A percentile compares a stretch with the other conserved stretches of the same genome.
Evolutionary conservation across 2,797 vertebrate genomes (phyloP).

Genomic region (Nyctibius grandis): DNA sequence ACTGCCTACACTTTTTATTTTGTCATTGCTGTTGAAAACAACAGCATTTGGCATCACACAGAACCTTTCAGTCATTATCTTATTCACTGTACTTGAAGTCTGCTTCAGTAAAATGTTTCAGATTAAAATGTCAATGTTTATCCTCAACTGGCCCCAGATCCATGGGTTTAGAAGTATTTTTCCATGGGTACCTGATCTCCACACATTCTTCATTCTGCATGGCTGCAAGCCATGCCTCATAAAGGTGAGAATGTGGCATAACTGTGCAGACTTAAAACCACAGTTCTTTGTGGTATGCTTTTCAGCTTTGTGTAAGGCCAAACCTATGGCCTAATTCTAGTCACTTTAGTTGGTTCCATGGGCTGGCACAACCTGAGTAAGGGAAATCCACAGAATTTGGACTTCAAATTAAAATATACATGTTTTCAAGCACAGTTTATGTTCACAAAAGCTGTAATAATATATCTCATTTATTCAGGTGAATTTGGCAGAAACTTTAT

Average conservation of each 20-base stretch:
- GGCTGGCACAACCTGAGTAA: not conserved
- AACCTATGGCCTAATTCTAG: not conserved
- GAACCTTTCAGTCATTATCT: not conserved
- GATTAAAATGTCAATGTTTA: constrained; percentile 25
- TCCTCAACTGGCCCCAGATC: not conserved
- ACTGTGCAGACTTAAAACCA: not conserved
- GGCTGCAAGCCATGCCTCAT: constrained; percentile 35
- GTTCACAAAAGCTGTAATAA: not conserved
- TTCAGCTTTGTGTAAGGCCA: not conserved
- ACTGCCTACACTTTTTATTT: not conserved
- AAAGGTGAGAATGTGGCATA: constrained; percentile 41
- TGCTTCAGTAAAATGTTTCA: constrained; percentile 5
- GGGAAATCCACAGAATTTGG: not conserved
- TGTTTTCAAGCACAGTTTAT: not conserved
- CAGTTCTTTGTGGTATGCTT: not conserved
- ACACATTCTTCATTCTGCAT: constrained; percentile 3
- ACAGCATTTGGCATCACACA: not conserved
- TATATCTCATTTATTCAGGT: not conserved
- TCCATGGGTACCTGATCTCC: constrained; percentile 2
- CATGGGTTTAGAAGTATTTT: constrained; percentile 27
- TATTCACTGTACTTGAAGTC: not conserved
- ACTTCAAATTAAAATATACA: not conserved
- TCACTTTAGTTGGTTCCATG: not conserved
- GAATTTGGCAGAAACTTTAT: not conserved
- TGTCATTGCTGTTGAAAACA: not conserved